Evolutionary conservation across 2,113 vertebrate species (phyloP).

Genomic region (Cyphomyrus plagiostoma): DNA sequence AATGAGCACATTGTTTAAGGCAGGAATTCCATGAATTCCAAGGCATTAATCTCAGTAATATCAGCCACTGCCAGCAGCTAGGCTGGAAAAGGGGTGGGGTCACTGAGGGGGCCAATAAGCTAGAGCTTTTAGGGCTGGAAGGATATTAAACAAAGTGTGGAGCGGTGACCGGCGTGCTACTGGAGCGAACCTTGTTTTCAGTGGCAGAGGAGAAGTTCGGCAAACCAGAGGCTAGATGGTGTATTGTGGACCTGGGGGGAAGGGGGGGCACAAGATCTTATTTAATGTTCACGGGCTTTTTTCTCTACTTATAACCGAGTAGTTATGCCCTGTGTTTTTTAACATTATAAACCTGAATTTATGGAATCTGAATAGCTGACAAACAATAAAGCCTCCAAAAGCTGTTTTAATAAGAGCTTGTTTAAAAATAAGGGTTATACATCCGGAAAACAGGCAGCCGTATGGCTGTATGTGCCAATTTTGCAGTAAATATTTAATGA

Average conservation of each 20-base stretch:
- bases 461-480: background rate
- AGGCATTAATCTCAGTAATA: constrained; percentile 27
- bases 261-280: background rate
- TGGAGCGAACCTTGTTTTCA: background rate
- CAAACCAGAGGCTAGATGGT: background rate
- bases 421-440: background rate
- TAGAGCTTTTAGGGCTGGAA: background rate
- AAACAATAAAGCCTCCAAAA: background rate
- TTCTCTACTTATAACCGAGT: background rate
- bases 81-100: background rate
- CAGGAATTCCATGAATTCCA: constrained; percentile 37
- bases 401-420: background rate
- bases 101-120: background rate
- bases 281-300: background rate
- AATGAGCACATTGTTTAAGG: constrained; percentile 34
- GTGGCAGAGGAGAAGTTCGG: background rate
- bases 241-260: background rate
- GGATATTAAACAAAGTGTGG: constrained; percentile 7
- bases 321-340: background rate
- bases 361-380: background rate
- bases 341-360: background rate
- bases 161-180: no score
- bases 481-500: background rate
- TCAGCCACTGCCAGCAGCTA: constrained; percentile 4
- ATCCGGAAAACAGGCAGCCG: background rate